These are phyloP conservation scores for Celastrina argiolus DNA, from an alignment of 2,888 invertebrate species.

Conservation along the genomic window DNA sequence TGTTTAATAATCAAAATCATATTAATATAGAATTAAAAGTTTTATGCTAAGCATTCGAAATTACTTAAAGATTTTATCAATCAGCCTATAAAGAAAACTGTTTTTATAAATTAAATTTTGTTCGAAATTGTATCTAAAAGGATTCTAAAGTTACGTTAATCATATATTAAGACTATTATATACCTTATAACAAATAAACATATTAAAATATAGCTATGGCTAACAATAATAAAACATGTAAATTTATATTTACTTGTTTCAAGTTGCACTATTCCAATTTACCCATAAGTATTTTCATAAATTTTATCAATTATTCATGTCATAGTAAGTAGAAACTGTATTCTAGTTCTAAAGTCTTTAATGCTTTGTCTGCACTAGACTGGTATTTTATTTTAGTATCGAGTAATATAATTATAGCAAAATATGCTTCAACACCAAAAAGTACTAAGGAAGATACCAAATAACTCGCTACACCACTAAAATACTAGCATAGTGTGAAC, in stretches of 20 bases:
- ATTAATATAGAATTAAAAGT: constrained; percentile 11
- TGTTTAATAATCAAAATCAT: constrained; percentile 19
- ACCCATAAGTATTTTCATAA: constrained; percentile 34
- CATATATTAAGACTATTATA: background rate
- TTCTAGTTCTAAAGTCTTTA: constrained; percentile 28
- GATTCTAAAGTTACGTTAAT: background rate
- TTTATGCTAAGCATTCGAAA: constrained; percentile 17
- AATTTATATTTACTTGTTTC: constrained; percentile 28
- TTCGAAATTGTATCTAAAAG: background rate
- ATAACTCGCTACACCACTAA: background rate
- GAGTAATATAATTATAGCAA: too few species aligned
- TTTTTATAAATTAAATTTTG: background rate
- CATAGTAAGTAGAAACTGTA: constrained; percentile 30
- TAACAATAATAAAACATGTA: too few species aligned
- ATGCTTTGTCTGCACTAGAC: background rate
- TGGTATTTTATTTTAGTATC: background rate
- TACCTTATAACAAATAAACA: background rate
- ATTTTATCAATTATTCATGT: constrained; percentile 27
- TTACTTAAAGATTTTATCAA: background rate
- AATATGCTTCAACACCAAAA: background rate
- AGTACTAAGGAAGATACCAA: too few species aligned
- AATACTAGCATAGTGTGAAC: background rate
- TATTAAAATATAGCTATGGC: too few species aligned
- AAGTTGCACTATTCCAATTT: constrained; percentile 42
- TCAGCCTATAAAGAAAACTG: background rate